Base-by-base conservation (phyloP, 2,113 vertebrate species). In the Benitochromis conjunctus region DNA sequence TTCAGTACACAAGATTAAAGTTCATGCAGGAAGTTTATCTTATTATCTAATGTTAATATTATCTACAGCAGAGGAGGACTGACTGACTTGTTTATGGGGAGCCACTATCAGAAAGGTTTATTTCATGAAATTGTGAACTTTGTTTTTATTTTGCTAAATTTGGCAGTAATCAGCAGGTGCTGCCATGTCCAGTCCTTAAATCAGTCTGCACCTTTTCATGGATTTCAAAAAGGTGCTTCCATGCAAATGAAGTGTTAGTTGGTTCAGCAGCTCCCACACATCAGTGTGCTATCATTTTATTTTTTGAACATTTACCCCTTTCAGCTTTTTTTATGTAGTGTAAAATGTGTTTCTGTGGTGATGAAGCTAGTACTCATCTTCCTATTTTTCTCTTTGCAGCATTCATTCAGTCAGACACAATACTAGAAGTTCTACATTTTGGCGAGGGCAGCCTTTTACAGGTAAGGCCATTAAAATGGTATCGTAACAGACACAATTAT, bases 361-460 rank as follows among this genome's bases (percentile, higher is more conserved):
- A 11, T 38, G 12, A 4, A 12, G 12, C 29, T 60, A 24, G 69
- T 11, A 54, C 41, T 83, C 1, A 84, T n/a, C n/a, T 94, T 95
- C 10, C 18, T 41, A 4, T 16, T 81, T 18, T 77, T 77, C 2
- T 56, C 76, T 86, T 84, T 51, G 48, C 97, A 99, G 98, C 98
- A 81, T 99, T 99, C 95, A 98, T 99, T 92, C 98, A 99, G 92
- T 98, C 98, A 29, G 98, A 99, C 96, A 99, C 96, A 95, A 97
- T 99, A 92, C 97, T 99, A 97, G 98, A 99, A 96, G 98, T 99
- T 90, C 96, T 99, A 29, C 98, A 97, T 94, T 99, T 99, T 95
- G 98, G 98, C 86, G 98, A 99, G 91, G 98, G 98, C 96, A 97
- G 97, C 85, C 96, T 99, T 86, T 96, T 99, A 92, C 97, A 98